Percentiles rank a stretch among this genome's conserved stretches.
Conservation (phyloP, 2,113 vertebrate genomes). For the Aphyosemion australe region DNA sequence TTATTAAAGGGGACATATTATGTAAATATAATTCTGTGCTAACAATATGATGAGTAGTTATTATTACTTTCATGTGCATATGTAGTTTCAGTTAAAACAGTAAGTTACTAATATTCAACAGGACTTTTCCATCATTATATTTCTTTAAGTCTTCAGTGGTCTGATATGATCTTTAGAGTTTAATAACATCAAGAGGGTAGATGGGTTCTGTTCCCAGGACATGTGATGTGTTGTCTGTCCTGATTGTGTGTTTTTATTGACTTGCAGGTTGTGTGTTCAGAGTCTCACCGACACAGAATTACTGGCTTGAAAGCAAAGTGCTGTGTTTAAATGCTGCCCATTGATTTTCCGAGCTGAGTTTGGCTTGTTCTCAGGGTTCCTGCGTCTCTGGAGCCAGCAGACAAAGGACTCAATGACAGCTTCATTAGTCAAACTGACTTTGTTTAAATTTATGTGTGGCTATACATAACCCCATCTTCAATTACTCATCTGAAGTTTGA, state of each 20-base stretch:
- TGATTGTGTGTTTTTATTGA: slow-evolving; percentile 8
- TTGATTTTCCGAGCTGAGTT: slow-evolving; percentile 12
- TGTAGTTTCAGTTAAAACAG: too few species aligned
- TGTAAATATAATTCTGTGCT: too few species aligned
- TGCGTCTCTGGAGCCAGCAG: slow-evolving; percentile 19
- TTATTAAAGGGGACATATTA: too few species aligned
- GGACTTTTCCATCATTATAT: too few species aligned
- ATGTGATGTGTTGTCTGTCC: too few species aligned
- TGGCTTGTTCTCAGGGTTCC: slow-evolving; percentile 5
- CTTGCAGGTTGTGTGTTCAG: neutral
- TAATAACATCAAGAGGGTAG: too few species aligned
- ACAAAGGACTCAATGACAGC: slow-evolving; percentile 15
- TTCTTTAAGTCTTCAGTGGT: too few species aligned
- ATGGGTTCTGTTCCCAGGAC: too few species aligned
- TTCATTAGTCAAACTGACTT: slow-evolving; percentile 20
- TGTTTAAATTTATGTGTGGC: slow-evolving; percentile 25
- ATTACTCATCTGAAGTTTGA: slow-evolving; percentile 28
- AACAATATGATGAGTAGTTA: too few species aligned
- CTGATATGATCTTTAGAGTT: too few species aligned
- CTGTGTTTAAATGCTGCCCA: slow-evolving; percentile 13
- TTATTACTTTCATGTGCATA: too few species aligned
- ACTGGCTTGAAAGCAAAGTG: slow-evolving; percentile 13
- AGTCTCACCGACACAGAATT: neutral
- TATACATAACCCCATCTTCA: slow-evolving; percentile 14
- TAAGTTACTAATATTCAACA: too few species aligned